These are phyloP conservation scores for Hemicentrotus pulcherrimus DNA, from an alignment of 35 echinoderm and acorn worm species.

Conservation along the genomic window DNA sequence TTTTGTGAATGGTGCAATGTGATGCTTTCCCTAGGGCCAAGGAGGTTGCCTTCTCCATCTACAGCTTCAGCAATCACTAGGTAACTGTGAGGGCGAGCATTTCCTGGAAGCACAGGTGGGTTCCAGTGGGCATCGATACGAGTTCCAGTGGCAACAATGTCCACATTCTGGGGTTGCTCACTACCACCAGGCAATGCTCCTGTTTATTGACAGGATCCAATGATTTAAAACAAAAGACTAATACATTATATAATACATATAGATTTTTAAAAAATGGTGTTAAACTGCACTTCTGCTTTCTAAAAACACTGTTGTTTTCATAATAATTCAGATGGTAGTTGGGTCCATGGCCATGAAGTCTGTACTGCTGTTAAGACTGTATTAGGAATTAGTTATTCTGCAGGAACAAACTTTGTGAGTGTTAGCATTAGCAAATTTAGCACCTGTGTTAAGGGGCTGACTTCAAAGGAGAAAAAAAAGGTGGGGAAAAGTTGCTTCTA, in stretches of 20 bases:
- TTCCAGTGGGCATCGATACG: not conserved
- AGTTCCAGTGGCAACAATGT: not conserved
- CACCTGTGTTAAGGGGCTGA: too few relatives aligned
- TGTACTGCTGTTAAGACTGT: too few relatives aligned
- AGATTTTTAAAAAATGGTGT: not conserved
- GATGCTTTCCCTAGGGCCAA: slow-evolving; percentile 1
- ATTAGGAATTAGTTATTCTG: too few relatives aligned
- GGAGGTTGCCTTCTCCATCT: not conserved
- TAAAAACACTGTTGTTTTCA: too few relatives aligned
- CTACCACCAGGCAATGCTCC: not conserved
- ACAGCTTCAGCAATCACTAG: slow-evolving; percentile 13
- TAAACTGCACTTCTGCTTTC: too few relatives aligned
- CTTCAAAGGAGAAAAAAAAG: too few relatives aligned
- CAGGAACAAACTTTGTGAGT: too few relatives aligned
- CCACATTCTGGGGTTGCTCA: slow-evolving; percentile 2
- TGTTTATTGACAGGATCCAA: not conserved
- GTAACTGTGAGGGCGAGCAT: not conserved
- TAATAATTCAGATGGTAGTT: too few relatives aligned
- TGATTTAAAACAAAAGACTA: not conserved
- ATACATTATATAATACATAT: not conserved
- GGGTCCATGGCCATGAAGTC: too few relatives aligned
- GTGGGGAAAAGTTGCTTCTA: too few relatives aligned
- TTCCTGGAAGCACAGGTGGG: not conserved
- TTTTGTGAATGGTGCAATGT: slow-evolving; percentile 19
- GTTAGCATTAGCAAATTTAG: too few relatives aligned